Evolutionary conservation across 92 coral and sea anemone genomes (phyloP), one percentile per base, ranked within the genome.

Genomic region (Blastomussa wellsi): DNA sequence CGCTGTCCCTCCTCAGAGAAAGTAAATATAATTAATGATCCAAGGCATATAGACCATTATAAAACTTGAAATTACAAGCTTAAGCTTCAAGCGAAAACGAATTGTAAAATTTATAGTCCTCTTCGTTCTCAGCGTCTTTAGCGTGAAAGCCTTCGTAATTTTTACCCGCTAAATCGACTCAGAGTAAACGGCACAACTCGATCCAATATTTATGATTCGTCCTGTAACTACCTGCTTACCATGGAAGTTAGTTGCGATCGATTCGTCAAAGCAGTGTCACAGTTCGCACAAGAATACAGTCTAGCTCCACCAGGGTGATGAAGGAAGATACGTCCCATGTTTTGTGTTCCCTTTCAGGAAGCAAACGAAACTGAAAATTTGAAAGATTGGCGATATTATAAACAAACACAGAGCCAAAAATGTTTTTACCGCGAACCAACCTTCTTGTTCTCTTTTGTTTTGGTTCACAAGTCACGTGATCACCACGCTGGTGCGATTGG

Each of bases 211-310:
- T 69, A 65, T 69, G 17, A 69, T 32, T 69, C 48, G 47, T n/a
- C 67, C 67, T 60, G 67, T 60, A 60, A 60, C 67, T 60, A 60
- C 38, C 33, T 65, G 42, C 97, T 55, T 85, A 97, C 99, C 99
- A 97, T 97, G 28, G 99, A 97, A 72, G 93, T 93, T 49, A 97
- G 92, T 84, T 93, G 91, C 24, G 99, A 91, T 84, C 98, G 95
- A 91, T 97, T 97, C 89, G 99, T 97, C 95, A 97, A 93, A 53
- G 93, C 98, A 31, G 99, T 97, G 89, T 97, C 99, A 73, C 99
- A 97, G 80, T 97, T 95, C 67, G 99, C 99, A 37, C 99, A 94
- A 71, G 99, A 97, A 94, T 97, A 97, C 65, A 97, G 91, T 75
- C 96, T 90, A 39, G 94, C 74, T 37, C 99, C 99, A 47, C 99